Evolutionary conservation across 2,797 vertebrate genomes (phyloP), one percentile per base, ranked within the genome.

Genomic region (Enteromius radiatus): DNA sequence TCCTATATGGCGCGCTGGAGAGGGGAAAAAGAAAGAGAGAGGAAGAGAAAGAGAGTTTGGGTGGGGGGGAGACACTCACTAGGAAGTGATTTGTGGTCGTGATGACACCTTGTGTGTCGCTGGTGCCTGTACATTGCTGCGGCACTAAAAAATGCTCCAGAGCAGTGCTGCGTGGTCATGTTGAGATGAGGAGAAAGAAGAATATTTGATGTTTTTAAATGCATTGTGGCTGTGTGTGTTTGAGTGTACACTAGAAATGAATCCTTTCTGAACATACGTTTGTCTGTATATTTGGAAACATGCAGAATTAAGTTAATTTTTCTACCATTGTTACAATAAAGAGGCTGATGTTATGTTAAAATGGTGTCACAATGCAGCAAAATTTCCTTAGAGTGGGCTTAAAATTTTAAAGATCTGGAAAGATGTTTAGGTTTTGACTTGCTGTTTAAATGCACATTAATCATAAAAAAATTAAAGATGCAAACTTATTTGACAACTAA

Each of bases 61-160:
- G 36, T 47, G 33, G 59, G 71, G 9, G 47, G 41, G 68, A 64
- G 76, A 80, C 81, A 81, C 71, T 79, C 82, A 85, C 84, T 80
- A 86, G 81, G 87, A 91, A 91, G 92, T 94, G 93, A 94, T 95
- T 95, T 95, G 93, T 94, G 94, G 93, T 91, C 92, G 91, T 92
- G 92, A 93, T 94, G 94, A 94, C 94, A 94, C 92, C 93, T 94
- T 94, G 93, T 92, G 91, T 94, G 89, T 90, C 89, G 89, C 81
- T 84, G 82, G 87, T 87, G 89, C 86, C 88, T 90, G 82, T 90
- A 89, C 92, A 90, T 89, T 88, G 90, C 86, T 88, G 88, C 88
- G 68, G 82, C 80, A 71, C 74, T 81, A 52, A 78, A 83, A 43
- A 80, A 85, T 69, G 65, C 80, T 84, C 71, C 80, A 81, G 64